Base-by-base conservation (phyloP, 2,113 vertebrate species). In the Aleadryas rufinucha region DNA sequence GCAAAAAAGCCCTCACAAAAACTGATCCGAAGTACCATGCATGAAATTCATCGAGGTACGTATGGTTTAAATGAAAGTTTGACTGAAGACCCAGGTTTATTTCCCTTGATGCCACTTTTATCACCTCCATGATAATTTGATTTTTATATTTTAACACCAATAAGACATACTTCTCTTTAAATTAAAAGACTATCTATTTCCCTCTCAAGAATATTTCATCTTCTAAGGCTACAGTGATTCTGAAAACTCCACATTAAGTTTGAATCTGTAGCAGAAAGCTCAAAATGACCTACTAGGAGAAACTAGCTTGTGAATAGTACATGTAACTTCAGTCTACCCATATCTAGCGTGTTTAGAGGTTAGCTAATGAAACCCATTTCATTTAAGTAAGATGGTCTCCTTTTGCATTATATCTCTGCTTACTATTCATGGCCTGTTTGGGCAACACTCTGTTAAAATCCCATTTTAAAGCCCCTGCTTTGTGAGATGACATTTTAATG, bases 401-500 rank as follows among this genome's bases (percentile, higher is more conserved):
- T 77, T 90, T 74, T 9, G 1, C 82, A 42, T 89, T 79, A 39
- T 49, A 74, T 76, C 50, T 87, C 75, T 84, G 59, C 39, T 88
- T 79, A 54, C 42, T 90, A 82, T 89, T 94, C 71, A 74, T 35
- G 50, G 35, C 24, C 47, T 95, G 50, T 26, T 81, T 85, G 52
- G 24, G 63, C 54, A 77, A n/a, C 33, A 41, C 59, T 80, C 33
- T 83, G 57, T 80, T 69, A 85, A 94, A 94, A 95, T 83, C 75
- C 63, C 27, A 59, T 88, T 93, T 94, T 74, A 85, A 95, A 86
- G 37, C 5, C 50, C 13, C 44, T 91, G 78, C 63, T 85, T 63
- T 88, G 52, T 66, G 52, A 93, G 68, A 86, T 80, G 87, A 86
- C 82, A 94, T 86, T 95, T 95, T 96, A 86, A 88, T 90, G 92